A percentile compares a stretch with the other conserved stretches of the same genome.
These are phyloP conservation scores for Pseudachorutes palmiensis DNA, from an alignment of 1,140 invertebrate species.

Conservation along the genomic window DNA sequence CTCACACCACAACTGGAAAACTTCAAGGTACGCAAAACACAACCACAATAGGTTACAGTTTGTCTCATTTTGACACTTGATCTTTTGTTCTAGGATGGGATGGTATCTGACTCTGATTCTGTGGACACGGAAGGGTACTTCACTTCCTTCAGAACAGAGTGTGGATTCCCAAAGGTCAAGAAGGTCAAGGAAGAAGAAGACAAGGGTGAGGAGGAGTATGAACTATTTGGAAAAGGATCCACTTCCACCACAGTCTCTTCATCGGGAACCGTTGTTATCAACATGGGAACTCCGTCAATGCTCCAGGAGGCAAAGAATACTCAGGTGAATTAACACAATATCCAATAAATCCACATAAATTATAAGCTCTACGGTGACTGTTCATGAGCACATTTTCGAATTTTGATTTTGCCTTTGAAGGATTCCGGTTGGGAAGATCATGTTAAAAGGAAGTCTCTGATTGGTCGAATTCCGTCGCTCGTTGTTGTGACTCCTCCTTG, in stretches of 20 bases:
- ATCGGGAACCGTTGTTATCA: constrained; percentile 63
- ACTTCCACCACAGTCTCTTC: constrained; percentile 83
- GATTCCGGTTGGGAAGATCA: constrained; percentile 35
- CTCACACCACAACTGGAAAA: constrained; percentile 37
- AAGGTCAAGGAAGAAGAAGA: constrained; percentile 65
- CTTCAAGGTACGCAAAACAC: constrained; percentile 38
- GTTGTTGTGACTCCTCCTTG: constrained; percentile 37
- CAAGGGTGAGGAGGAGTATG: constrained; percentile 67
- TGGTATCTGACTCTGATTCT: constrained; percentile 38
- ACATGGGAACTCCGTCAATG: constrained; percentile 31
- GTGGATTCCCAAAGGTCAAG: constrained; percentile 54
- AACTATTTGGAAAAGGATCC: constrained; percentile 76
- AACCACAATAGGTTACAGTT: too few relatives aligned
- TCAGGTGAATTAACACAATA: too few relatives aligned
- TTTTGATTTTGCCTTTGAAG: constrained; percentile 22
- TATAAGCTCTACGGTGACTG: too few relatives aligned
- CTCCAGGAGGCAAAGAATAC: background rate
- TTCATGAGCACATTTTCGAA: background rate
- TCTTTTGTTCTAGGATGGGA: constrained; percentile 30
- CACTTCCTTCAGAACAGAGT: constrained; percentile 93
- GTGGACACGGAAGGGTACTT: constrained; percentile 91
- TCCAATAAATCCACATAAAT: too few relatives aligned
- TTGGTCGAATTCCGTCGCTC: constrained; percentile 35
- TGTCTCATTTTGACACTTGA: too few relatives aligned
- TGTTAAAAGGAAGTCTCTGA: constrained; percentile 37